Base-by-base conservation (phyloP, 2,797 vertebrate species). In the Pangasius larnaudii region DNA sequence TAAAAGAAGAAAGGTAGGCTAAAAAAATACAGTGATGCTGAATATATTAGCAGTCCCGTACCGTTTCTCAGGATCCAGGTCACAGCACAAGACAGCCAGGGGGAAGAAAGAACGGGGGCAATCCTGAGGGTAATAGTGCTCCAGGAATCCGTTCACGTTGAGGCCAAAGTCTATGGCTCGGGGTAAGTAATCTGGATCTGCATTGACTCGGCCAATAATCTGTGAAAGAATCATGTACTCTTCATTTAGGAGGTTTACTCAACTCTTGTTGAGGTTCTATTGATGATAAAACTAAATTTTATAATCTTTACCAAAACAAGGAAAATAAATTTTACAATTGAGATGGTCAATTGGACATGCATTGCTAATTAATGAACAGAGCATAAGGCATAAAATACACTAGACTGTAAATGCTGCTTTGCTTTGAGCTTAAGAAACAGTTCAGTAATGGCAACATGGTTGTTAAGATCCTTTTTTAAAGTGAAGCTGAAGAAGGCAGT, bases 151-250 rank as follows among this genome's bases (percentile, higher is more conserved):
- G 51, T 96, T 95, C 77, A 99, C 95, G 0, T 99, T 99, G 93
- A 99, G 96, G 83, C 98, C 98, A 0, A 99, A 99, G 94, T 99
- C 98, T 19, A 94, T 95, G 7, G 97, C 97, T 67, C 98, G 96
- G 85, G 98, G 98, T 91, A 99, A 96, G 94, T 98, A 99, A 94
- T 99, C 98, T 0, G 98, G 98, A 93, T 99, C 98, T 0, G 98
- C 98, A 0, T 97, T 99, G 91, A 99, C 98, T 87, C 97, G 95
- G 77, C 98, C 98, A 0, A 99, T 99, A 91, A 99, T 98, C 98
- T 99, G 93, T 16, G 85, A 77, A 22, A 56, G 30, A 61, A 87
- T 59, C 13, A 77, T 7, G 33, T 75, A 22, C 27, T 69, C 63
- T 51, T 53, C 14, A 69, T 69, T 30, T 4, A 84, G 61, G 42